A percentile compares a stretch with the other conserved stretches of the same genome.
phyloP scores from a whole-genome alignment of 2,888 invertebrate genomes.

The Matsumyia berberina region DNA sequence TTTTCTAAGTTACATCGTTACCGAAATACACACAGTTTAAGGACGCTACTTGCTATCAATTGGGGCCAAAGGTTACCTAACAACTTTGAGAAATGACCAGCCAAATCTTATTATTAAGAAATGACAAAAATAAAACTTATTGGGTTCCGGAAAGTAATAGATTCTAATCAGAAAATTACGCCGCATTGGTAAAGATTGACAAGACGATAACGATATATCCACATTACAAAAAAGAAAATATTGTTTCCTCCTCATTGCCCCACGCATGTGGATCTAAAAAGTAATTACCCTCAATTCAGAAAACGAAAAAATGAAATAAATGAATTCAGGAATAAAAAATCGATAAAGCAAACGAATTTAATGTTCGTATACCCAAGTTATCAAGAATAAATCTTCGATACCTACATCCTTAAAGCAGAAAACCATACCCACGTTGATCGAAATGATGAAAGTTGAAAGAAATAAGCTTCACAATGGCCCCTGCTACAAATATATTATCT shows the following conservation, averaged over 20 bases:
- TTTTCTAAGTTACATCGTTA: no score
- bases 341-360: conserved; percentile 35
- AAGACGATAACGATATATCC: background rate
- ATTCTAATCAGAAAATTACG: conserved; percentile 3
- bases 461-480: conserved; percentile 36
- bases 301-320: conserved; percentile 23
- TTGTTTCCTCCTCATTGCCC: conserved; percentile 32
- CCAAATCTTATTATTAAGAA: no score
- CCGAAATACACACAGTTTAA: no score
- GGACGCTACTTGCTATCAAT: no score
- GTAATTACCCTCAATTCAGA: conserved; percentile 35
- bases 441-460: conserved; percentile 30
- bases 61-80: no score
- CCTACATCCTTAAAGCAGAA: conserved; percentile 12
- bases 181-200: background rate
- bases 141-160: background rate
- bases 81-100: no score
- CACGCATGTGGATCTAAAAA: conserved; percentile 44
- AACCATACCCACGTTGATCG: conserved; percentile 17
- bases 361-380: conserved; percentile 15
- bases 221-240: background rate
- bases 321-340: conserved; percentile 20
- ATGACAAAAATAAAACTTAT: no score
- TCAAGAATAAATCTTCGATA: conserved; percentile 27
- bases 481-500: conserved; percentile 23